These are phyloP conservation scores for Orchestes rusci DNA, from an alignment of 2,888 invertebrate species.

Conservation along the genomic window DNA sequence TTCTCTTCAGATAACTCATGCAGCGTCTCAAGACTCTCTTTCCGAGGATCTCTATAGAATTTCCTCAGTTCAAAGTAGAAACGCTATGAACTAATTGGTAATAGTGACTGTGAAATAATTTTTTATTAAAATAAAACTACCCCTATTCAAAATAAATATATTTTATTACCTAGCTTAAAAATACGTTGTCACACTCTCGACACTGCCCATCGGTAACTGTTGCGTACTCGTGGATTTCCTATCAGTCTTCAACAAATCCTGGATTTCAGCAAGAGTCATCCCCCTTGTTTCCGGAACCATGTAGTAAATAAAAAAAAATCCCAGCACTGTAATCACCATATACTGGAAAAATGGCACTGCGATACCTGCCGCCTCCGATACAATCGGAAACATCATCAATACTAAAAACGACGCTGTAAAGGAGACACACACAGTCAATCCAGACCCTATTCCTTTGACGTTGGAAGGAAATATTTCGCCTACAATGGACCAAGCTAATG, in stretches of 20 bases:
- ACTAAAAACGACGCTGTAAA: conserved; percentile 29
- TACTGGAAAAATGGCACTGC: conserved; percentile 29
- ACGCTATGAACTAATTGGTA: too few species aligned
- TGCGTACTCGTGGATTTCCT: conserved; percentile 8
- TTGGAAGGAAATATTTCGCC: conserved; percentile 74
- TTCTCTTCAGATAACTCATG: too few species aligned
- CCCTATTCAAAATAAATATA: not conserved
- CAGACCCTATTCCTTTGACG: conserved; percentile 47
- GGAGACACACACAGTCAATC: conserved; percentile 42
- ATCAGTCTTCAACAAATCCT: conserved; percentile 18
- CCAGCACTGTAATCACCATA: conserved; percentile 21
- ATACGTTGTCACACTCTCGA: conserved; percentile 17
- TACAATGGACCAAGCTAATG: conserved; percentile 74
- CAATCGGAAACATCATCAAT: conserved; percentile 29
- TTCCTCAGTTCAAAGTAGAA: too few species aligned
- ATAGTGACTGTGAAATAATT: too few species aligned
- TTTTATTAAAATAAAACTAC: too few species aligned
- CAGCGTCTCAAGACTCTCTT: too few species aligned
- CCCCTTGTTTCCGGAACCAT: conserved; percentile 33
- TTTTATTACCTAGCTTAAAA: conserved; percentile 10
- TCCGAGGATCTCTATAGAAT: too few species aligned
- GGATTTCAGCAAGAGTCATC: conserved; percentile 31
- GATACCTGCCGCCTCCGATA: conserved; percentile 25
- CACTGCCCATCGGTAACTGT: not conserved
- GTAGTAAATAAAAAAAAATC: conserved; percentile 27